Evolutionary conservation across 2,888 invertebrate species (phyloP).

Genomic region (Lepidonotus clava): DNA sequence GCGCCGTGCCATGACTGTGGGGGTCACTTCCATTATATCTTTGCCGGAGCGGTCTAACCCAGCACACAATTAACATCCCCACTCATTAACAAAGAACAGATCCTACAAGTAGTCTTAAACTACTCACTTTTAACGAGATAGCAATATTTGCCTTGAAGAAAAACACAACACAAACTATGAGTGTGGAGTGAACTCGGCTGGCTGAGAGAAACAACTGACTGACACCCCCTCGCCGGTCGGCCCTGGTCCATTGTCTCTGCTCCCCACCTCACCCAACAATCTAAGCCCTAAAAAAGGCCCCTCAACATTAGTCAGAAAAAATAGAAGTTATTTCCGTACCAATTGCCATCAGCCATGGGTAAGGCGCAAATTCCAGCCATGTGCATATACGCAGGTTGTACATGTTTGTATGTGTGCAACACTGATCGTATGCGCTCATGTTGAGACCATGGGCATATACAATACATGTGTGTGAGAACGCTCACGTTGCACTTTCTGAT

Average conservation of each 20-base stretch:
- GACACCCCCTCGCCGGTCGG: too few species aligned
- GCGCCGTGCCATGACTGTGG: conserved; percentile 41
- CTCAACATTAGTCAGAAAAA: not conserved
- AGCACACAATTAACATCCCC: not conserved
- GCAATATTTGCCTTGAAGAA: too few species aligned
- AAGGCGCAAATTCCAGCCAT: not conserved
- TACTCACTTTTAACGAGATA: not conserved
- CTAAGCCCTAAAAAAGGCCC: not conserved
- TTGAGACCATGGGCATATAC: too few species aligned
- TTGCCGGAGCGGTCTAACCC: conserved; percentile 4
- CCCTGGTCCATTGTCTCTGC: not conserved
- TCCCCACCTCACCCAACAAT: not conserved
- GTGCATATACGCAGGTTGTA: not conserved
- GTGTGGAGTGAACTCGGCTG: too few species aligned
- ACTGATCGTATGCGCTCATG: too few species aligned
- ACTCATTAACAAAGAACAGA: conserved; percentile 17
- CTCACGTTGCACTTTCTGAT: too few species aligned
- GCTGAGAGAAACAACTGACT: too few species aligned
- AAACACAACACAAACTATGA: too few species aligned
- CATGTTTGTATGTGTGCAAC: too few species aligned
- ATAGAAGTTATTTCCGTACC: conserved; percentile 18
- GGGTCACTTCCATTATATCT: conserved; percentile 51
- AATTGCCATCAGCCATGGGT: not conserved
- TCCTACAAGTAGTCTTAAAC: conserved; percentile 9
- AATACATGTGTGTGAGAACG: too few species aligned